Conservation (phyloP, 2,113 vertebrate species). For the Phylloscopus trochilus region DNA sequence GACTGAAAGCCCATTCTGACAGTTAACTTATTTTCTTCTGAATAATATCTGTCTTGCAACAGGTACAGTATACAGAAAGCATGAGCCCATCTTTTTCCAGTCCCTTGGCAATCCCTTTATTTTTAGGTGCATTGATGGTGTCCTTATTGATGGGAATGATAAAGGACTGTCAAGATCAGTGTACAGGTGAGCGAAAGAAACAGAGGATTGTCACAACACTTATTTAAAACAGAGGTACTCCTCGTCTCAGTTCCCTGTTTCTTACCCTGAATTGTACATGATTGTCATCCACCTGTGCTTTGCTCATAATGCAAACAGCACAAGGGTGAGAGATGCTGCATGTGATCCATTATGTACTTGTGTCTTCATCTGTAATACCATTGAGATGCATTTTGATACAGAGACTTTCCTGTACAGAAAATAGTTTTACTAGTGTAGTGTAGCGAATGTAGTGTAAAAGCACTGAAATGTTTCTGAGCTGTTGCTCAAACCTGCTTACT, state of each 20-base stretch:
- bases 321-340: neutral
- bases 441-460: neutral
- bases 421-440: neutral
- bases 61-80: conserved; percentile 89
- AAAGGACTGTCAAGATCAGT: conserved; percentile 88
- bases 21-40: neutral
- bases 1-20: neutral
- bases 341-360: fast-evolving
- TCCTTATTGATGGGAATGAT: conserved; percentile 92
- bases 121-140: conserved; percentile 89
- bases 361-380: neutral
- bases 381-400: fast-evolving
- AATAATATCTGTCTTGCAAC: conserved; percentile 44
- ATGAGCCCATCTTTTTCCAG: conserved; percentile 92
- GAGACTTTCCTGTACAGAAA: neutral
- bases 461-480: neutral
- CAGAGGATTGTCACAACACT: neutral
- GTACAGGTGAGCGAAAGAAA: conserved; percentile 76
- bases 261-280: neutral
- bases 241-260: neutral
- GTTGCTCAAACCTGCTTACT: neutral
- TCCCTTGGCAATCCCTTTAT: conserved; percentile 93
- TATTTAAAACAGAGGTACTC: neutral
- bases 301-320: neutral
- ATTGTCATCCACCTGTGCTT: fast-evolving